Evolutionary conservation across 2,797 vertebrate genomes (phyloP).

Genomic region (Sebastes kiyomatsui): DNA sequence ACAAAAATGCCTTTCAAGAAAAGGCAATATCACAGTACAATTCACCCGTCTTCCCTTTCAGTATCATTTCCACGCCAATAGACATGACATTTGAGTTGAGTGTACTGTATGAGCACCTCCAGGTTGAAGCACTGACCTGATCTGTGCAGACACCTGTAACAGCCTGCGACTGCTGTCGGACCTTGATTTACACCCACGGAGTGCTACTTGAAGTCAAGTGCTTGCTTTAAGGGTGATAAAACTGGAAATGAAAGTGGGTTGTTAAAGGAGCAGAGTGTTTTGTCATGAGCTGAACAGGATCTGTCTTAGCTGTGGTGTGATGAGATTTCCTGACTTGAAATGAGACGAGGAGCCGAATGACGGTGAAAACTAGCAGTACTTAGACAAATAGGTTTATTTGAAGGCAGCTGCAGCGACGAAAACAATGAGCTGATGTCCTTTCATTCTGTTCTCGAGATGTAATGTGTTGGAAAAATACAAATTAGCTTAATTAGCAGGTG

Average conservation of each 20-base stretch:
- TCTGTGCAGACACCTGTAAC: slow-evolving; percentile 48
- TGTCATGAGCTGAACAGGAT: neutral
- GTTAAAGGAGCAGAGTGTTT: neutral
- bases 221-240: slow-evolving; percentile 13
- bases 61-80: slow-evolving; percentile 2
- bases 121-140: slow-evolving; percentile 33
- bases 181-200: slow-evolving; percentile 18
- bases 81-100: slow-evolving; percentile 31
- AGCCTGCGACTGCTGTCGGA: neutral
- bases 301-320: neutral
- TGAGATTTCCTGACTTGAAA: neutral
- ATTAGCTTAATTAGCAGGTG: slow-evolving; percentile 34
- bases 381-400: neutral
- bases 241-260: slow-evolving; percentile 4
- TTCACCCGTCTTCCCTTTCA: neutral
- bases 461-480: slow-evolving; percentile 4
- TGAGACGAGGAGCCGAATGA: neutral
- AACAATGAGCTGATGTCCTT: neutral
- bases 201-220: slow-evolving; percentile 11
- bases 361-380: neutral
- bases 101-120: slow-evolving; percentile 1
- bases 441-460: neutral
- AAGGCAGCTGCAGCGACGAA: neutral
- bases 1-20: neutral
- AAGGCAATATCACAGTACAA: neutral